These are phyloP conservation scores for Rhagophthalmus giganteus DNA, from an alignment of 2,888 invertebrate genomes.

Conservation along the genomic window DNA sequence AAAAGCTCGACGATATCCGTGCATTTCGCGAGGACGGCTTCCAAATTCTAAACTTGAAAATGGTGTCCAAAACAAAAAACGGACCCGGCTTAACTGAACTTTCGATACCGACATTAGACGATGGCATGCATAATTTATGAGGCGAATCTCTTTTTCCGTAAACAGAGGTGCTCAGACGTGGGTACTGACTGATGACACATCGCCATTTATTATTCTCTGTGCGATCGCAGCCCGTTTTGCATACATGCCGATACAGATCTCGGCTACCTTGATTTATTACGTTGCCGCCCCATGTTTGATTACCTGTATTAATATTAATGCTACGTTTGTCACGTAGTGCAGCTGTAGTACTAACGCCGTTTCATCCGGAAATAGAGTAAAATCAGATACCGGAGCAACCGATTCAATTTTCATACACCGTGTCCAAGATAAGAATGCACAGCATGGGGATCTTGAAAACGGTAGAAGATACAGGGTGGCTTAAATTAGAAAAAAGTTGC, in stretches of 20 bases:
- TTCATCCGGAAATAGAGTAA: slow-evolving; percentile 7
- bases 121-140: slow-evolving; percentile 26
- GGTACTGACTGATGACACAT: slow-evolving; percentile 38
- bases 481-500: no score
- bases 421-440: no score
- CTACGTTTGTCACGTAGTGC: slow-evolving; percentile 28
- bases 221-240: slow-evolving; percentile 37
- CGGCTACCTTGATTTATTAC: slow-evolving; percentile 36
- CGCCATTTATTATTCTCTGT: slow-evolving; percentile 37
- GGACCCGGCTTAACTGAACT: slow-evolving; percentile 6
- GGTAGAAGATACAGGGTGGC: no score
- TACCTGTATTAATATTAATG: slow-evolving; percentile 41
- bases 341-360: slow-evolving; percentile 1
- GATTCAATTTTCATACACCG: slow-evolving; percentile 9
- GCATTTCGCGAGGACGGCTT: no score
- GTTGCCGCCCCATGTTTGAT: slow-evolving; percentile 34
- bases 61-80: not conserved
- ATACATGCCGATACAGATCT: slow-evolving; percentile 39
- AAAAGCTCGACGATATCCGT: no score
- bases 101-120: slow-evolving; percentile 9
- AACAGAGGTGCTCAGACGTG: slow-evolving; percentile 26
- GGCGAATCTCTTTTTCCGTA: slow-evolving; percentile 21
- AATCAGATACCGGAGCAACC: slow-evolving; percentile 1
- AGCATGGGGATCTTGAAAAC: no score
- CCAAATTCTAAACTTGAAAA: no score